Evolutionary conservation across 2,113 vertebrate species (phyloP).

Genomic region (Aleadryas rufinucha): DNA sequence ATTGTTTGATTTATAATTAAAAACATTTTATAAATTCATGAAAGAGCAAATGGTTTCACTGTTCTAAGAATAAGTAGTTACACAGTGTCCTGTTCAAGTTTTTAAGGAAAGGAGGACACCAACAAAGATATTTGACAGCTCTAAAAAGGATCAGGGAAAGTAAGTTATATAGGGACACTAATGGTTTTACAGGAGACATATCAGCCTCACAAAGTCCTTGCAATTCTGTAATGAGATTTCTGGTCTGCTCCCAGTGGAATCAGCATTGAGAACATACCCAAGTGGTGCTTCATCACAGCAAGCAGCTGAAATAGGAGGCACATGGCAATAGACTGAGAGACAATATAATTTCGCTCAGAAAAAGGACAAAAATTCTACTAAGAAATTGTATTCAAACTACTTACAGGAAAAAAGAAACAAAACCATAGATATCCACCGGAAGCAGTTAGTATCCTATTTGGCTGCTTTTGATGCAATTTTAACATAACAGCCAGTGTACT

Average conservation of each 20-base stretch:
- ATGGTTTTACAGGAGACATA: background rate
- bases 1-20: conserved; percentile 12
- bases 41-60: background rate
- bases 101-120: background rate
- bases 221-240: background rate
- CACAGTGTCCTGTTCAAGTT: background rate
- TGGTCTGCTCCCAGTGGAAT: background rate
- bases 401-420: background rate
- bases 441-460: background rate
- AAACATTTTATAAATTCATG: conserved; percentile 19
- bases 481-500: background rate
- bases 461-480: background rate
- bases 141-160: background rate
- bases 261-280: background rate
- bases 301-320: background rate
- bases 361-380: background rate
- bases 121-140: background rate
- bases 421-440: background rate
- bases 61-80: background rate
- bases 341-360: background rate
- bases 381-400: background rate
- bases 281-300: background rate
- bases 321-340: background rate
- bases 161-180: background rate
- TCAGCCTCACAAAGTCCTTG: background rate